A percentile compares a stretch with the other conserved stretches of the same genome.
phyloP scores from a whole-genome alignment of 1,140 invertebrate genomes.

The Penaeus japonicus region DNA sequence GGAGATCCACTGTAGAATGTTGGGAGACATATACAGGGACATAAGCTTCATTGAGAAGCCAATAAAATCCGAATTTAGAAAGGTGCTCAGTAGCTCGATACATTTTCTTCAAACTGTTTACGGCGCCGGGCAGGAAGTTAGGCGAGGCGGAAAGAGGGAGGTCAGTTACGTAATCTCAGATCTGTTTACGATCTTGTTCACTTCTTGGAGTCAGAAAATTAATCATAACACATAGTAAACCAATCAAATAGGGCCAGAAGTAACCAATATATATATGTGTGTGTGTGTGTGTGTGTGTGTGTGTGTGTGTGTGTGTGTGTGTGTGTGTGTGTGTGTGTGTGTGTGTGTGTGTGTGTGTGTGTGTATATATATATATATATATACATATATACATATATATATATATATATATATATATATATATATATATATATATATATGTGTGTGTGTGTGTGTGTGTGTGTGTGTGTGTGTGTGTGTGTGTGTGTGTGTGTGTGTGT shows the following conservation, averaged over 20 bases:
- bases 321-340: not conserved
- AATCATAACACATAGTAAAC: not conserved
- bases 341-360: not conserved
- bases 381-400: not conserved
- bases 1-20: too few relatives aligned
- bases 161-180: too few relatives aligned
- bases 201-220: not conserved
- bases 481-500: not conserved
- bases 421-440: not conserved
- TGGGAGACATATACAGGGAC: too few relatives aligned
- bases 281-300: not conserved
- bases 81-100: too few relatives aligned
- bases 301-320: too few relatives aligned
- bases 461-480: not conserved
- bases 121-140: too few relatives aligned
- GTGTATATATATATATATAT: not conserved
- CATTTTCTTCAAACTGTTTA: too few relatives aligned
- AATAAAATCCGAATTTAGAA: too few relatives aligned
- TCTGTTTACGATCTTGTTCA: too few relatives aligned
- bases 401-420: not conserved
- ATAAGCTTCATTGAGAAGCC: too few relatives aligned
- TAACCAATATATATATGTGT: not conserved
- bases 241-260: not conserved
- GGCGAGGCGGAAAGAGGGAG: too few relatives aligned
- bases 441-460: too few relatives aligned